These are phyloP conservation scores for Urocolius indicus DNA, from an alignment of 2,113 vertebrate species.

Conservation along the genomic window DNA sequence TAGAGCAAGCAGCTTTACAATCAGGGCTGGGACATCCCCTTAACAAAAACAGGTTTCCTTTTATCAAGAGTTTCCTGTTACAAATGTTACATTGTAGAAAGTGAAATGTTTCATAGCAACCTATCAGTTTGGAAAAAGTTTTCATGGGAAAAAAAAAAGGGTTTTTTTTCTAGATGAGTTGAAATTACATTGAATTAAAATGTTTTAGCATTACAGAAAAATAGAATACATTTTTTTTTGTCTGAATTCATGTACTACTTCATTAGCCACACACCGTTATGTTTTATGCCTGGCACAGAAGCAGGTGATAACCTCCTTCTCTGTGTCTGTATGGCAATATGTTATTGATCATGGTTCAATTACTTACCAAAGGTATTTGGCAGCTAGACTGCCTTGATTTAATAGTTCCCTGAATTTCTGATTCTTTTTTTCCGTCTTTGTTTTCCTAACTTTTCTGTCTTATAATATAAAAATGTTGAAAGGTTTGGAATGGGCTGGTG, in stretches of 20 bases:
- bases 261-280: conserved; percentile 7
- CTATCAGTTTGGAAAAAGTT: background rate
- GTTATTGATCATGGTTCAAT: conserved; percentile 58
- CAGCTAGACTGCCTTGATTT: conserved; percentile 32
- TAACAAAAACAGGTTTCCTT: background rate
- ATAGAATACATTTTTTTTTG: background rate
- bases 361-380: conserved; percentile 56
- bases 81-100: background rate
- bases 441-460: conserved; percentile 66
- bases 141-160: background rate
- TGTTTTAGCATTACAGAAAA: background rate
- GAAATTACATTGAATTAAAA: conserved; percentile 33
- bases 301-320: conserved; percentile 54
- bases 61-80: background rate
- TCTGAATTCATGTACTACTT: background rate
- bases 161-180: conserved; percentile 37
- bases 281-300: conserved; percentile 42
- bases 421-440: conserved; percentile 46
- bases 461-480: conserved; percentile 55
- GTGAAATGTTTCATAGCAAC: background rate
- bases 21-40: background rate
- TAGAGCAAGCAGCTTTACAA: background rate
- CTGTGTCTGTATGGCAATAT: conserved; percentile 30
- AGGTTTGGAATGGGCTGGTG: conserved; percentile 1
- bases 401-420: conserved; percentile 63